A percentile compares a stretch with the other conserved stretches of the same genome.
phyloP scores from a whole-genome alignment of 2,888 invertebrate genomes.

The Ormyrus pomaceus region DNA sequence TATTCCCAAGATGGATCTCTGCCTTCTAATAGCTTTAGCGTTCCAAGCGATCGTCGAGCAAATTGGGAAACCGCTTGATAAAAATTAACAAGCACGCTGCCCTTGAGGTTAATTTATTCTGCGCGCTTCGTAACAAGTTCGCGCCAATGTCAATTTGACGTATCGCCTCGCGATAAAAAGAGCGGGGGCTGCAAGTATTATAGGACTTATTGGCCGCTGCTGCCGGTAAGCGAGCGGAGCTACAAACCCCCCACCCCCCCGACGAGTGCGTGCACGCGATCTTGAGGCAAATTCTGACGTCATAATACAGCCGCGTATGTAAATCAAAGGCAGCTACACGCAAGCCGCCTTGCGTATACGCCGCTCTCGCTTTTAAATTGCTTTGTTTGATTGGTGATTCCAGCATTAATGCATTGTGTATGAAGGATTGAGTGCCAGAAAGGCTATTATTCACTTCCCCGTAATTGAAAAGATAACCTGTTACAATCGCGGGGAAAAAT shows the following conservation, averaged over 20 bases:
- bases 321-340: constrained; percentile 72
- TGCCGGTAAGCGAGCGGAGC: constrained; percentile 48
- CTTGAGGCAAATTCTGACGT: constrained; percentile 70
- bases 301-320: constrained; percentile 72
- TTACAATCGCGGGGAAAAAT: constrained; percentile 25
- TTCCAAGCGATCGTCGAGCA: neutral
- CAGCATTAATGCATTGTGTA: constrained; percentile 45
- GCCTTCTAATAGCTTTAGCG: neutral
- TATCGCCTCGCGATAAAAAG: constrained; percentile 17
- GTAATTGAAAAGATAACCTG: constrained; percentile 55
- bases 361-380: constrained; percentile 70
- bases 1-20: neutral
- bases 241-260: constrained; percentile 67
- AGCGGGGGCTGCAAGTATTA: neutral
- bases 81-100: constrained; percentile 1
- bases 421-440: constrained; percentile 48
- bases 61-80: neutral
- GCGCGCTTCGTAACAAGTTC: neutral
- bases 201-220: constrained; percentile 69
- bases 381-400: constrained; percentile 69
- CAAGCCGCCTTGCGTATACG: constrained; percentile 62
- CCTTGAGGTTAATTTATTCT: neutral
- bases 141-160: neutral
- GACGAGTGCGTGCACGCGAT: constrained; percentile 75
- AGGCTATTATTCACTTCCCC: constrained; percentile 49